phyloP scores from a whole-genome alignment of 2,888 invertebrate species.

The Leucophenga montana region DNA sequence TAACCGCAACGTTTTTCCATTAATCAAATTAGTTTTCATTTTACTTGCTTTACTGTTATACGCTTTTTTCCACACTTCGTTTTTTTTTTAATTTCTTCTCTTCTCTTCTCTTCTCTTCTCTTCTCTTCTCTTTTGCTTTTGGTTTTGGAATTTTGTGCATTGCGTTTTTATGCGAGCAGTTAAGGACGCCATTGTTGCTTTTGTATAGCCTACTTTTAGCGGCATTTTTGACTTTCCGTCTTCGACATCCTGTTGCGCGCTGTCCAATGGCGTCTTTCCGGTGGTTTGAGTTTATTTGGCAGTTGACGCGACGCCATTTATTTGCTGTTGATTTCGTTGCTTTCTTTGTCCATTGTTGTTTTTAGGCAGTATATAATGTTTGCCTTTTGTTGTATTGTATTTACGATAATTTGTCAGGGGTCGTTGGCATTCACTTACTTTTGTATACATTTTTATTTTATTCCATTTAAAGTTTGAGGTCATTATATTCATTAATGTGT shows the following conservation, averaged over 20 bases:
- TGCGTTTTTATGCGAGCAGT: background rate
- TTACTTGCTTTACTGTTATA: conserved; percentile 30
- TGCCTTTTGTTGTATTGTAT: conserved; percentile 1
- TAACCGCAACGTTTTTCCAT: conserved; percentile 63
- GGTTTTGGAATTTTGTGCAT: conserved; percentile 36
- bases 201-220: conserved; percentile 4
- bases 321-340: background rate
- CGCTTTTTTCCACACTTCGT: conserved; percentile 36
- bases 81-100: too few relatives aligned
- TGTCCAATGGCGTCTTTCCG: background rate
- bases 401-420: conserved; percentile 20
- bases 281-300: conserved; percentile 14
- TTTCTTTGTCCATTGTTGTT: background rate
- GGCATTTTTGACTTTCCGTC: conserved; percentile 10
- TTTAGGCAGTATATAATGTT: background rate
- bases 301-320: background rate
- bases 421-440: conserved; percentile 12
- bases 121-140: background rate
- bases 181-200: conserved; percentile 2
- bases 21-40: conserved; percentile 62
- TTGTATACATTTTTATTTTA: background rate
- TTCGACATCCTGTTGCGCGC: conserved; percentile 23
- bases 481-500: background rate
- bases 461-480: background rate
- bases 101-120: too few relatives aligned